Conservation (phyloP, 2,797 vertebrate genomes). For the Botia almorhae region DNA sequence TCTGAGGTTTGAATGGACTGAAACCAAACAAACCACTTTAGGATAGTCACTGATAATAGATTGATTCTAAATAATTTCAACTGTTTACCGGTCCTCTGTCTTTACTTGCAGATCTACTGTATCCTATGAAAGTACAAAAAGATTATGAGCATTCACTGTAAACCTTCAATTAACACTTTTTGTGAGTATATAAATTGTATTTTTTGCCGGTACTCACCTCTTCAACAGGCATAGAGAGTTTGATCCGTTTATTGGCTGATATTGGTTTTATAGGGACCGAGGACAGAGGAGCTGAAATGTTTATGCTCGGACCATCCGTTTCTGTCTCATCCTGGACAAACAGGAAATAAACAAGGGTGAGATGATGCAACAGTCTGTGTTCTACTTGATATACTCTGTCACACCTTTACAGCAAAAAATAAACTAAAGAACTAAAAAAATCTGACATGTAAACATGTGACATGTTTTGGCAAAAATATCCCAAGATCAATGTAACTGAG, state of each 20-base stretch:
- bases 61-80: neutral
- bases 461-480: too few species aligned
- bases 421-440: too few species aligned
- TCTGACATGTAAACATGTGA: too few species aligned
- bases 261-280: constrained; percentile 11
- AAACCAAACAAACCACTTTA: too few species aligned
- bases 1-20: too few species aligned
- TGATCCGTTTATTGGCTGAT: constrained; percentile 20
- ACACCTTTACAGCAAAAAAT: too few species aligned
- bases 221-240: constrained; percentile 50
- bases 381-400: too few species aligned
- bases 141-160: neutral
- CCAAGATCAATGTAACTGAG: too few species aligned
- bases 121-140: constrained; percentile 69
- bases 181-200: too few species aligned
- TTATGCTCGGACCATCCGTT: neutral
- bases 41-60: too few species aligned
- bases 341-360: neutral
- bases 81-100: constrained; percentile 75
- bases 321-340: neutral
- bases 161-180: too few species aligned
- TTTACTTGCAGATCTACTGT: constrained; percentile 75
- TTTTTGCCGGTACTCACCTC: constrained; percentile 26
- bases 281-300: neutral
- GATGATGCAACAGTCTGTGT: too few species aligned